Evolutionary conservation across 1,140 invertebrate species (phyloP), one percentile per base, ranked within the genome.

Genomic region (Coptotermes formosanus): DNA sequence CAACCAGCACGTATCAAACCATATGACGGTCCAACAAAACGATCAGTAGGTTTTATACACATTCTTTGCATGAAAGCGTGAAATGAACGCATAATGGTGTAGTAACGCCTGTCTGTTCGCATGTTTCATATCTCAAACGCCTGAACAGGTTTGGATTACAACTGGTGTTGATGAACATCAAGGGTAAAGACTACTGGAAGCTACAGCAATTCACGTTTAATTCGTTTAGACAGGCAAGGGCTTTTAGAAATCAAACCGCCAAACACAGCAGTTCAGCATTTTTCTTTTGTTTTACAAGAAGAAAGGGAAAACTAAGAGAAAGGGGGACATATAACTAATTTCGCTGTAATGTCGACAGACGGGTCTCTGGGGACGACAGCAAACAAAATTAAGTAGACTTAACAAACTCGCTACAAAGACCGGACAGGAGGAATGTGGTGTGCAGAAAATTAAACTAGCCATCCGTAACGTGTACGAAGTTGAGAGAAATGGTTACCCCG

Each of bases 271-370:
- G 25, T 7, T 9, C 19, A 75, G 25, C 64, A 75, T 75, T 30
- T 75, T 30, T 75, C 64, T 75, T 75, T 75, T 75, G 64, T 30
- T 75, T 30, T 6, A 30, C 64, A 30, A 30, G 64, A 75, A 25
- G 21, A 64, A 1, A 23, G 25, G 59, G 48, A 48, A 48, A 48
- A 16, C 48, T 48, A 21, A 64, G 64, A 30, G 25, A 75, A 30
- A 75, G n/a, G 64, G 55, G 64, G 64, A 75, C 1, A 75, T n/a
- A 75, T 69, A 69, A 69, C n/a, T 69, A 69, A 69, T 69, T 69
- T 21, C 64, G 64, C 64, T n/a, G 12, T 25, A n/a, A 30, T n/a
- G 14, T 69, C 64, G 64, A 19, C n/a, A 75, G 64, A 75, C 64
- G n/a, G 6, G 25, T 75, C 25, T 75, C 59, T 64, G 59, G 59